Evolutionary conservation across 2,797 vertebrate genomes (phyloP).

Genomic region (Coreius guichenoti): DNA sequence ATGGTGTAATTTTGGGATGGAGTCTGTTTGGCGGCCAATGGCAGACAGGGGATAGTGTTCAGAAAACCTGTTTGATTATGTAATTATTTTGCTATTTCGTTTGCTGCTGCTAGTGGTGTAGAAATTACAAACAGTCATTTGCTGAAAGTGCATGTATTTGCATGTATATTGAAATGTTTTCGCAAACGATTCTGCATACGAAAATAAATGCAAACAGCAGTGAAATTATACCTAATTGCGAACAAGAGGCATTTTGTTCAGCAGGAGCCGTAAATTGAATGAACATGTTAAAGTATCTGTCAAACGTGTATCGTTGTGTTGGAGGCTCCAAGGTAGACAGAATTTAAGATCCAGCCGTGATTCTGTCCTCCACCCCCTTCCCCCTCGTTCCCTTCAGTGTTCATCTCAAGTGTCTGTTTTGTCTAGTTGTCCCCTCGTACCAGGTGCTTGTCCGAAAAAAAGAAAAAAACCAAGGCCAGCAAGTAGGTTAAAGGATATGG

Average conservation of each 20-base stretch:
- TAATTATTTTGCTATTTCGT: not conserved
- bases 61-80: slow-evolving; percentile 3
- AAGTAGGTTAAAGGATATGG: slow-evolving; percentile 86
- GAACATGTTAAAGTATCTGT: slow-evolving; percentile 9
- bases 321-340: slow-evolving; percentile 59
- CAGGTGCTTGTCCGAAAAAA: slow-evolving; percentile 77
- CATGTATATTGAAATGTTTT: slow-evolving; percentile 14
- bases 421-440: slow-evolving; percentile 83
- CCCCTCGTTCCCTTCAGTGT: slow-evolving; percentile 74
- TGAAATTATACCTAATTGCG: slow-evolving; percentile 14
- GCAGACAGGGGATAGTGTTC: not conserved
- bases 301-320: not conserved
- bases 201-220: slow-evolving; percentile 42
- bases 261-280: slow-evolving; percentile 1
- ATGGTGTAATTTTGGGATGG: slow-evolving; percentile 36
- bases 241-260: slow-evolving; percentile 4
- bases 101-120: not conserved
- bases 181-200: slow-evolving; percentile 16
- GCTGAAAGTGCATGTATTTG: slow-evolving; percentile 29
- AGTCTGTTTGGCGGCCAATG: slow-evolving; percentile 36
- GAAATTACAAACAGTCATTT: slow-evolving; percentile 23
- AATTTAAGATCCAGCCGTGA: slow-evolving; percentile 73
- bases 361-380: slow-evolving; percentile 71
- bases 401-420: slow-evolving; percentile 90
- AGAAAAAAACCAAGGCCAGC: slow-evolving; percentile 79